Evolutionary conservation across 2,797 vertebrate genomes (phyloP), one percentile per base, ranked within the genome.

Genomic region (Aldrovandia affinis): DNA sequence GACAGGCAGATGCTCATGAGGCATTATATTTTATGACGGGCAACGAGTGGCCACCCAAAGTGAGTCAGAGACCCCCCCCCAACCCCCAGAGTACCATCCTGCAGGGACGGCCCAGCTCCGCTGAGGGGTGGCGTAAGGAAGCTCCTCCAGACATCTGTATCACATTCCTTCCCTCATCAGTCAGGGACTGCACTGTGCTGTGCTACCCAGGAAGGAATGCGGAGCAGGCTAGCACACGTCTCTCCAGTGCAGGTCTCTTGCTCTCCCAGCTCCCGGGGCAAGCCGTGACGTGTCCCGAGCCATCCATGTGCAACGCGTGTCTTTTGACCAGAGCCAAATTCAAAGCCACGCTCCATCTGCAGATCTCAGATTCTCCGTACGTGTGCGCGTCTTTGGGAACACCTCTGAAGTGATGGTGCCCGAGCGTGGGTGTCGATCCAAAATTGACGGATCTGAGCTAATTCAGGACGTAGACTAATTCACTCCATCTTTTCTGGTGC

Each of bases 201-300:
- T 9, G 55, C n/a, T 44, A 18, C 39, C 57, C 30, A 44, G 59
- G 59, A 47, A 65, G n/a, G 80, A 81, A 81, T 81, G 57, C 59
- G 42, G 57, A 30, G 55, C 80, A 81, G 80, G 80, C 57, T 28
- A 44, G 39, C 59, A 81, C 80, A 63, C 1, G 80, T 78, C 80
- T 39, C 33, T 15, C 55, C 54, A 15, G 14, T 6, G 8, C 36
- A 8, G 79, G 33, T 10, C 15, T 25, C 39, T n/a, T 65, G 28
- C 59, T 30, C 80, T 44, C 80, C 9, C 80, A n/a, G 14, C 36
- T 50, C 47, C 65, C 2, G 33, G 65, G 65, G 33, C 65, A 39
- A 36, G n/a, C 55, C 20, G 9, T 0, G 12, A 55, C 80, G 65
- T 5, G 80, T 44, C 25, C 59, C 36, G 2, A 59, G 59, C 42